A percentile compares a stretch with the other conserved stretches of the same genome.
phyloP scores from a whole-genome alignment of 2,113 vertebrate species.

The Chloebia gouldiae region DNA sequence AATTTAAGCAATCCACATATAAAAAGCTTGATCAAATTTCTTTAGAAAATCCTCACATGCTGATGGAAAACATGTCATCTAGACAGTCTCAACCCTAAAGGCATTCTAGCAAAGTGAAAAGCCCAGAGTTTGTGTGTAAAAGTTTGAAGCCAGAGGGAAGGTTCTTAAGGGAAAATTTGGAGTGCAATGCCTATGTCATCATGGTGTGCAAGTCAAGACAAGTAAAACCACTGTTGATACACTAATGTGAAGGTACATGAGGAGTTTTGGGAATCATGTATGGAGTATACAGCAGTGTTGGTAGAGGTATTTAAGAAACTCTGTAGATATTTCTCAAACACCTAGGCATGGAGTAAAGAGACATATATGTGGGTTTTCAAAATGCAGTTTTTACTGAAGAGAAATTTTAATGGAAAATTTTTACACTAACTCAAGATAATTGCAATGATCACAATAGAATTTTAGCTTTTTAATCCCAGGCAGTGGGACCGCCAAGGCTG shows the following conservation, averaged over 20 bases:
- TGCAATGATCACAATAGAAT: neutral
- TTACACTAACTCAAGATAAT: neutral
- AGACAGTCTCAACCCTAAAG: neutral
- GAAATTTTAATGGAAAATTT: neutral
- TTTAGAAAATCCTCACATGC: neutral
- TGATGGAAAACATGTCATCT: neutral
- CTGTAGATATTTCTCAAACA: neutral
- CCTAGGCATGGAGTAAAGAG: neutral
- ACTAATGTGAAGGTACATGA: neutral
- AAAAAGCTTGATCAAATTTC: neutral
- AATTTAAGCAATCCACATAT: neutral
- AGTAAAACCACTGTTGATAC: neutral
- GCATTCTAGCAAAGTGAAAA: neutral
- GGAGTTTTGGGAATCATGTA: neutral
- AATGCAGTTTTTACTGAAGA: neutral
- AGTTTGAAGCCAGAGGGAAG: neutral
- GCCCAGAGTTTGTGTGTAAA: neutral
- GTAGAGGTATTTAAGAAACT: neutral
- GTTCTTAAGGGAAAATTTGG: neutral
- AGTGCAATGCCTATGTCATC: neutral
- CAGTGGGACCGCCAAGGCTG: neutral
- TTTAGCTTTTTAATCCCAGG: slow-evolving; percentile 26
- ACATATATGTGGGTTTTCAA: neutral
- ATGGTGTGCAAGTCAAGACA: neutral
- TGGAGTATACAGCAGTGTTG: neutral